phyloP scores from a whole-genome alignment of 2,113 vertebrate genomes.

The Corvus moneduloides region DNA sequence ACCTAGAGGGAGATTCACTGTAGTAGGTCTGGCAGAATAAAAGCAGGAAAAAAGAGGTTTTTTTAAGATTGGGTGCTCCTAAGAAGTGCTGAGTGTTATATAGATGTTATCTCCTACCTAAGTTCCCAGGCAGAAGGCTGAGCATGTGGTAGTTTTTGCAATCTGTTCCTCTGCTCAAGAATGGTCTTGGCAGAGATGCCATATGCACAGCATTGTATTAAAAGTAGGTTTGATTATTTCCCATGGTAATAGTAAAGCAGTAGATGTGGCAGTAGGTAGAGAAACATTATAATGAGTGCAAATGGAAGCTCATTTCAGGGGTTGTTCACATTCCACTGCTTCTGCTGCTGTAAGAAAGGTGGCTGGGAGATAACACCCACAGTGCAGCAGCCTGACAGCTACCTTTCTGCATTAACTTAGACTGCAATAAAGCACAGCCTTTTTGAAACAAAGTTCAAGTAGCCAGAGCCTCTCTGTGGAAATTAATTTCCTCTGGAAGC shows the following conservation, averaged over 20 bases:
- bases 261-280: background rate
- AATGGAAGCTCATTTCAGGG: background rate
- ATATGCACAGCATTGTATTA: background rate
- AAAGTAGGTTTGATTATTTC: background rate
- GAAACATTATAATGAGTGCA: background rate
- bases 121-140: background rate
- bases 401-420: background rate
- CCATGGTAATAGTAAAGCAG: background rate
- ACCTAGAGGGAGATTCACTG: background rate
- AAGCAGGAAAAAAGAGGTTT: background rate
- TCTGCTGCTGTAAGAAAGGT: background rate
- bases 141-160: background rate
- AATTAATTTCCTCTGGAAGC: conserved; percentile 44
- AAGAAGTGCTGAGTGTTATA: background rate
- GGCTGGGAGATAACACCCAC: background rate
- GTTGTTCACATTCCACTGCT: background rate
- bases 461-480: background rate
- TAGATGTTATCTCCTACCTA: background rate
- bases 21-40: background rate
- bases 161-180: background rate
- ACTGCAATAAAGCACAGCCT: conserved; percentile 23
- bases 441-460: conserved; percentile 54
- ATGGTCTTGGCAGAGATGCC: background rate
- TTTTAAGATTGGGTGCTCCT: background rate
- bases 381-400: background rate